Conservation (phyloP, 2,888 invertebrate genomes). For the Hypsopygia costalis region DNA sequence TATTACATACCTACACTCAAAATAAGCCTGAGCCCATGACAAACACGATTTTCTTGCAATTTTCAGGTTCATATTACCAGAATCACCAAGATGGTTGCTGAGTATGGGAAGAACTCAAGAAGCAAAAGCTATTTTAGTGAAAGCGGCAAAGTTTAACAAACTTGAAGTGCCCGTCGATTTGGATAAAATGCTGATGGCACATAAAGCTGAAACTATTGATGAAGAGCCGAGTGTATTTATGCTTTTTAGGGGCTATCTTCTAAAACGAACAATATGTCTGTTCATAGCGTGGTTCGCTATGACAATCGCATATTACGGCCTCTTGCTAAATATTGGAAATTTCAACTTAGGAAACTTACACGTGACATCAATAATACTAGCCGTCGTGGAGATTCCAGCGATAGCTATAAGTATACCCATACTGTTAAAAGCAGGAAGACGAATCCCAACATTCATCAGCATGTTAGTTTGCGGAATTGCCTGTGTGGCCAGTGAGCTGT, state of each 20-base stretch:
- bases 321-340: slow-evolving; percentile 86
- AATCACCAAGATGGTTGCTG: slow-evolving; percentile 89
- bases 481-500: slow-evolving; percentile 82
- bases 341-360: slow-evolving; percentile 89
- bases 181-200: slow-evolving; percentile 84
- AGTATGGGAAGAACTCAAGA: slow-evolving; percentile 86
- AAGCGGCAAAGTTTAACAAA: slow-evolving; percentile 84
- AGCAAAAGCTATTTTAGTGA: slow-evolving; percentile 83
- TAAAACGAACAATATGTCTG: slow-evolving; percentile 85
- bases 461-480: slow-evolving; percentile 85
- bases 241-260: slow-evolving; percentile 83
- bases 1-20: no score
- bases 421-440: slow-evolving; percentile 86
- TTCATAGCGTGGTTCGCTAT: slow-evolving; percentile 89
- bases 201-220: slow-evolving; percentile 56
- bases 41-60: no score
- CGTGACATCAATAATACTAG: slow-evolving; percentile 86
- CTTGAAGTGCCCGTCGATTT: slow-evolving; percentile 83
- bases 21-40: no score
- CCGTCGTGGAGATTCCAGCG: slow-evolving; percentile 89
- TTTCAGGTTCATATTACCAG: slow-evolving; percentile 87
- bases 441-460: slow-evolving; percentile 85
- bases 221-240: slow-evolving; percentile 81
- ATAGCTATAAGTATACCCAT: slow-evolving; percentile 88
- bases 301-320: slow-evolving; percentile 89